Base-by-base conservation (phyloP, 2,888 invertebrate species). In the Stenolophus ochropezus region DNA sequence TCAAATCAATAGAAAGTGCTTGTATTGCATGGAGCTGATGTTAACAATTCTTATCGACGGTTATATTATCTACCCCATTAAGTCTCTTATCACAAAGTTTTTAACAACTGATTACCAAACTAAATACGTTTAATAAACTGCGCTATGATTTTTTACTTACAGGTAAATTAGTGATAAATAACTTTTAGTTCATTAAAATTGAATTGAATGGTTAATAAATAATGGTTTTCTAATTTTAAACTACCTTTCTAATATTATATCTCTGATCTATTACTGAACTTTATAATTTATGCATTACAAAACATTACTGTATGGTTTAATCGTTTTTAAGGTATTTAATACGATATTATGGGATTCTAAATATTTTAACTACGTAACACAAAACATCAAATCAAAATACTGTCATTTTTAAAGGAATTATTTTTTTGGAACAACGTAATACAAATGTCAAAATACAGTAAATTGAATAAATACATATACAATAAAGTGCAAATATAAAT, bases 31-130 rank as follows among this genome's bases (percentile, higher is more conserved):
- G 65, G n/a, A 18, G 65, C 42, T 18, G 11, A 18, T 61, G 61
- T 33, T 69, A 69, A 33, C 65, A 69, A 33, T 69, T 69, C 65
- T 69, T 69, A 69, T 69, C 65, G 65, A 21, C 33, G 6, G 18
- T 2, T 33, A 1, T 14, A 16, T 69, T 69, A 69, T 69, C 65
- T 69, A 69, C 65, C 65, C 65, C 33, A 69, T 69, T 69, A 69
- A 69, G 33, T 33, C 16, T 69, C 27, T 69, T 69, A 69, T 69
- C 65, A 33, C 33, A 33, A 42, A 33, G 8, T 33, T 69, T 69
- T 69, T 18, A 69, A 69, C 65, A 69, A 69, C 65, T 69, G 65
- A 69, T 33, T 69, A 61, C 14, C 21, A 61, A 33, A 69, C 27
- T 69, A 69, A 69, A 33, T 33, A 5, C 65, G 18, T 8, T 42